These are phyloP conservation scores for Todiramphus chloris DNA, from an alignment of 2,113 vertebrate species.

Conservation along the genomic window DNA sequence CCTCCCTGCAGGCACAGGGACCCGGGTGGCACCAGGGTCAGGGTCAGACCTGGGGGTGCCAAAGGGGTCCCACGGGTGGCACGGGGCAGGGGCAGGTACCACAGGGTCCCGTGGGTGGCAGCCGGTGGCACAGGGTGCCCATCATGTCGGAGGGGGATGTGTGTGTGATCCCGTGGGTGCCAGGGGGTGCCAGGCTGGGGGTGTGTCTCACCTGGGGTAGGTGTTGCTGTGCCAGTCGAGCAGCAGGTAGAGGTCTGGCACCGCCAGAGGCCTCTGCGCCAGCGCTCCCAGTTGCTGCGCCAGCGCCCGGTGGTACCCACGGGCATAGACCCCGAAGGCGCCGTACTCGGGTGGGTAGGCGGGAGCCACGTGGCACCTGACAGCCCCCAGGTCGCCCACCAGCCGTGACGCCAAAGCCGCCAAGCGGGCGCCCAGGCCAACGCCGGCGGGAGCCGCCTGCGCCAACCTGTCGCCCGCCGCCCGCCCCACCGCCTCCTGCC, in stretches of 20 bases:
- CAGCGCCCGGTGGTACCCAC: slow-evolving; percentile 85
- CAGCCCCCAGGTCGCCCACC: slow-evolving; percentile 82
- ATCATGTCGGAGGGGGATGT: not conserved
- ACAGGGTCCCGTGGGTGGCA: not conserved
- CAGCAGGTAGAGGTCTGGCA: slow-evolving; percentile 85
- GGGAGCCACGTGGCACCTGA: slow-evolving; percentile 80
- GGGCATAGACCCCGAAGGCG: slow-evolving; percentile 83
- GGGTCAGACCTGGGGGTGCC: not conserved
- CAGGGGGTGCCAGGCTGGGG: accelerated
- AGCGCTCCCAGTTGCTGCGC: slow-evolving; percentile 73
- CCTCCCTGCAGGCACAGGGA: slow-evolving; percentile 50
- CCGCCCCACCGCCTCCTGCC: slow-evolving; percentile 79
- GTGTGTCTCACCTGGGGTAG: slow-evolving; percentile 80
- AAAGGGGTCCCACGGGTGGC: not conserved
- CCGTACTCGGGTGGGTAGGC: slow-evolving; percentile 83
- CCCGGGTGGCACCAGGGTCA: not conserved
- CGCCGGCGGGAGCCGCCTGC: slow-evolving; percentile 46
- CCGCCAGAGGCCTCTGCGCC: slow-evolving; percentile 72
- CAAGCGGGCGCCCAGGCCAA: slow-evolving; percentile 71
- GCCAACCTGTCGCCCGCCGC: slow-evolving; percentile 76
- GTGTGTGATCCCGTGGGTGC: not conserved
- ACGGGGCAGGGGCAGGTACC: not conserved
- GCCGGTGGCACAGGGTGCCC: not conserved
- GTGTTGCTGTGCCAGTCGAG: slow-evolving; percentile 90
- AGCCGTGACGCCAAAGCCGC: slow-evolving; percentile 73